phyloP scores from a whole-genome alignment of 2,888 invertebrate species.

The Drosophila bunnanda region DNA sequence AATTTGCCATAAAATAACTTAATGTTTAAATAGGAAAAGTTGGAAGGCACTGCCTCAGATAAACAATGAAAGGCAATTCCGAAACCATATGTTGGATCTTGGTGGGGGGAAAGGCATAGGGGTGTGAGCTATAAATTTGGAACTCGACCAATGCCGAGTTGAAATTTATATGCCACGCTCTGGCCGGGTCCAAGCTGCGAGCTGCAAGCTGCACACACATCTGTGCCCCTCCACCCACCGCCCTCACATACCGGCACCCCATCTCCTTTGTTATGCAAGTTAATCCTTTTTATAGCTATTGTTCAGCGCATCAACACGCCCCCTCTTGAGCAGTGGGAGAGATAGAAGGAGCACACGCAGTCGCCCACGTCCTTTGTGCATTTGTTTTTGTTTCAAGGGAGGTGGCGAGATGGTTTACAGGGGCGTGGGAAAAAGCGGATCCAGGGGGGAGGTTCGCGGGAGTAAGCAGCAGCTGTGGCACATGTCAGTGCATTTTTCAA shows the following conservation, averaged over 20 bases:
- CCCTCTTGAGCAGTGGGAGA: slow-evolving; percentile 9
- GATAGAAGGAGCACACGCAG: slow-evolving; percentile 43
- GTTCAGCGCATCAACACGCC: slow-evolving; percentile 74
- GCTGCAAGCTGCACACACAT: too few species aligned
- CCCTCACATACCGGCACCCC: slow-evolving; percentile 6
- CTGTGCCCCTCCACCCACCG: slow-evolving; percentile 15
- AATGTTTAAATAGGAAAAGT: slow-evolving; percentile 1
- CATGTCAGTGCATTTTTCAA: slow-evolving; percentile 81
- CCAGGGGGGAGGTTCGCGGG: not conserved
- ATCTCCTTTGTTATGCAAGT: slow-evolving; percentile 78
- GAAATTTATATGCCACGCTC: slow-evolving; percentile 68
- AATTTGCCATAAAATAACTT: not conserved
- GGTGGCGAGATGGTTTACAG: slow-evolving; percentile 11
- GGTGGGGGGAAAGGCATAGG: slow-evolving; percentile 1
- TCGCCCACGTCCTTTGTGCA: slow-evolving; percentile 53
- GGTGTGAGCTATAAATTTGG: slow-evolving; percentile 64
- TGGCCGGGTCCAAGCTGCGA: slow-evolving; percentile 21
- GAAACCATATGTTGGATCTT: slow-evolving; percentile 28
- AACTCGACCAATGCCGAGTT: slow-evolving; percentile 64
- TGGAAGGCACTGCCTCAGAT: not conserved
- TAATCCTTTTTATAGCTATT: slow-evolving; percentile 79
- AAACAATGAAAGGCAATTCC: slow-evolving; percentile 23
- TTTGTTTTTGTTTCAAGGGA: slow-evolving; percentile 65
- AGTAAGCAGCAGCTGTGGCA: slow-evolving; percentile 61
- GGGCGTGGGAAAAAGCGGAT: not conserved